These are phyloP conservation scores for Elachura formosa DNA, from an alignment of 2,113 vertebrate species.

Conservation along the genomic window DNA sequence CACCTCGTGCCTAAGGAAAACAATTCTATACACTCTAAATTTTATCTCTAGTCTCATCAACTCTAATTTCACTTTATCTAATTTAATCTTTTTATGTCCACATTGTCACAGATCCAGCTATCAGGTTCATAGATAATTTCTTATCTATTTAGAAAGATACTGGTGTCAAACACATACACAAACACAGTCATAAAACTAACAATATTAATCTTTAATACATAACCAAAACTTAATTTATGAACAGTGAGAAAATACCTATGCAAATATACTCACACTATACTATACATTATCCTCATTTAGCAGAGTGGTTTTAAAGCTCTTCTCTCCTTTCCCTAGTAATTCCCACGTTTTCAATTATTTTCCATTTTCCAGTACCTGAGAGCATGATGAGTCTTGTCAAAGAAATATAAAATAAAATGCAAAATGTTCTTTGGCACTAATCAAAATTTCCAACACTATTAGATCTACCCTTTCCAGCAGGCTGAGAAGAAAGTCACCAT, in stretches of 20 bases:
- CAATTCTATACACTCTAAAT: neutral
- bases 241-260: neutral
- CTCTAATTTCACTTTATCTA: neutral
- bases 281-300: neutral
- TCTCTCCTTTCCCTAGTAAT: neutral
- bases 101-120: neutral
- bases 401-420: neutral
- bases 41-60: neutral
- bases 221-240: neutral
- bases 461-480: fast-evolving
- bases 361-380: neutral
- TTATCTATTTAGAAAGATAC: neutral
- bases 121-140: neutral
- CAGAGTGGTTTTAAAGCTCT: neutral
- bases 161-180: neutral
- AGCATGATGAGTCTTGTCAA: neutral
- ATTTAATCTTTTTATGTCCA: neutral
- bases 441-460: neutral
- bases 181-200: neutral
- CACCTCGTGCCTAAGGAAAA: neutral
- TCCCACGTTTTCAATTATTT: neutral
- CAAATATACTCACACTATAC: neutral
- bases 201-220: neutral
- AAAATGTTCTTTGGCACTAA: neutral
- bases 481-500: neutral